These are phyloP conservation scores for Falcaria lacertinaria DNA, from an alignment of 2,888 invertebrate genomes.

Conservation along the genomic window DNA sequence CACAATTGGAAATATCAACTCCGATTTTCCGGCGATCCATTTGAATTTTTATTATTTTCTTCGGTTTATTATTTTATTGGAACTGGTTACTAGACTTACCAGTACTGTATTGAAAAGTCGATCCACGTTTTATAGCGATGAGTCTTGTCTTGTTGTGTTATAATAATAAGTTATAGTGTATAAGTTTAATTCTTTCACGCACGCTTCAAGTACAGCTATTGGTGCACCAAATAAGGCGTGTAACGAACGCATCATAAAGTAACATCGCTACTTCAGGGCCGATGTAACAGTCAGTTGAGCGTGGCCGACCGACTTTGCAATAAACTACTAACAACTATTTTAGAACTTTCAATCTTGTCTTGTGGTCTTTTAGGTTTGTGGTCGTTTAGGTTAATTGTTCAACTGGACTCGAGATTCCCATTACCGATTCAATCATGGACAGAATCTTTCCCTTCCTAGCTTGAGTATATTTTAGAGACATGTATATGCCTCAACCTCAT, in stretches of 20 bases:
- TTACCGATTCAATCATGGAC: no score
- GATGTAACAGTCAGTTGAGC: slow-evolving; percentile 46
- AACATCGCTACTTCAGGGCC: slow-evolving; percentile 42
- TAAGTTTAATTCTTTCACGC: slow-evolving; percentile 31
- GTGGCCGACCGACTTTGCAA: slow-evolving; percentile 20
- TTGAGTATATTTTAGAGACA: no score
- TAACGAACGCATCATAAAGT: slow-evolving; percentile 29
- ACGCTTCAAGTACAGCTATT: slow-evolving; percentile 25
- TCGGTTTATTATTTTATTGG: slow-evolving; percentile 10
- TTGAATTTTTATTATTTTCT: no score
- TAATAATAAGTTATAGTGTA: slow-evolving; percentile 15
- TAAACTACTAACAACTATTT: background rate
- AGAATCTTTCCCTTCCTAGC: no score
- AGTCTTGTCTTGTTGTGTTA: slow-evolving; percentile 43
- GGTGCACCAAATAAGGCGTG: slow-evolving; percentile 48
- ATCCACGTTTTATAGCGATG: slow-evolving; percentile 37
- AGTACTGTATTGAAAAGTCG: slow-evolving; percentile 16
- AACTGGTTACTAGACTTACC: slow-evolving; percentile 10
- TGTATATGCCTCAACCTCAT: no score
- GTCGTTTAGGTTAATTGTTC: no score
- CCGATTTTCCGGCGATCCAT: no score
- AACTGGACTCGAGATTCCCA: no score
- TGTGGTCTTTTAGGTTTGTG: no score
- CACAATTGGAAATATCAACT: no score
- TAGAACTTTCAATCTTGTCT: background rate